Conservation (phyloP, 2,888 invertebrate genomes). For the Selenia dentaria region DNA sequence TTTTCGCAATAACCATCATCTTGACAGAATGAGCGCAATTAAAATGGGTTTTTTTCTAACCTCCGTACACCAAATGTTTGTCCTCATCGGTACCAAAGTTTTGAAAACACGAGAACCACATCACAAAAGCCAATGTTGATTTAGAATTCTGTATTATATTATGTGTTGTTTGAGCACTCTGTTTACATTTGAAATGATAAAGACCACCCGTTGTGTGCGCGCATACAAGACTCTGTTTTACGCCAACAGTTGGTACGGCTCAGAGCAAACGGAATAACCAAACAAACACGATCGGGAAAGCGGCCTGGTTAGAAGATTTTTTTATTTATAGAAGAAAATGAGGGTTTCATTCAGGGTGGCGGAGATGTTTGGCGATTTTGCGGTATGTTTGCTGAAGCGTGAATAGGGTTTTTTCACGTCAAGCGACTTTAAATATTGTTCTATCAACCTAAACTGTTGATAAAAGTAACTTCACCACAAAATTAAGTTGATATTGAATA, state of each 20-base stretch:
- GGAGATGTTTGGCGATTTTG: constrained; percentile 23
- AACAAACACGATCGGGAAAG: constrained; percentile 72
- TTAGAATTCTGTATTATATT: constrained; percentile 71
- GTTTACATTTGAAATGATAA: constrained; percentile 80
- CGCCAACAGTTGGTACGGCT: constrained; percentile 70
- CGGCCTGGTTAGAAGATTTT: constrained; percentile 63
- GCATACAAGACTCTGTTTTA: constrained; percentile 26
- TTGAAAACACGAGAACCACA: constrained; percentile 33
- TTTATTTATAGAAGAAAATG: constrained; percentile 33
- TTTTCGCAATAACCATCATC: too few relatives aligned
- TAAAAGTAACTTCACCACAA: too few relatives aligned
- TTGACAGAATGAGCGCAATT: constrained; percentile 17
- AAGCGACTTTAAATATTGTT: too few relatives aligned
- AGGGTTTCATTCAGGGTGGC: constrained; percentile 16
- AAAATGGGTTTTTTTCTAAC: not conserved
- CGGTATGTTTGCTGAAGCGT: constrained; percentile 10
- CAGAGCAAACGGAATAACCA: constrained; percentile 71
- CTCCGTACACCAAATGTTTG: constrained; percentile 21
- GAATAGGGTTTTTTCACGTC: too few relatives aligned
- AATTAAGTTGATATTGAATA: too few relatives aligned
- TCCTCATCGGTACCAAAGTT: constrained; percentile 18
- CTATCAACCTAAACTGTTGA: too few relatives aligned
- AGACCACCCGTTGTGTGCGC: constrained; percentile 70
- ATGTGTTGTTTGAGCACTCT: constrained; percentile 65
- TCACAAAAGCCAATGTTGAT: constrained; percentile 56